Evolutionary conservation across 2,113 vertebrate species (phyloP), one percentile per base, ranked within the genome.

Genomic region (Mobula hypostoma): DNA sequence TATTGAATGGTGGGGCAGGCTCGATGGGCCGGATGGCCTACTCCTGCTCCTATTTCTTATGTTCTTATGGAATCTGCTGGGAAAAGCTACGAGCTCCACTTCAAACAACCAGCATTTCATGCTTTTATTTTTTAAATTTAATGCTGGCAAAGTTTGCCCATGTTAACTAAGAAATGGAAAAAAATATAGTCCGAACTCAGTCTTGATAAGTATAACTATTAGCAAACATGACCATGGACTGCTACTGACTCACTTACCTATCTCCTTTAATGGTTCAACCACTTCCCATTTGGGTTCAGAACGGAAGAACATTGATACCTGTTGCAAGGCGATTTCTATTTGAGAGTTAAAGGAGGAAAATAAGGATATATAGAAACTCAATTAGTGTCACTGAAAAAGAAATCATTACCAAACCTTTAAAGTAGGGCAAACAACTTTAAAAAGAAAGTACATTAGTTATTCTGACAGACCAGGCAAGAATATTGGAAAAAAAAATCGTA

Each of bases 271-370:
- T 0, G 99, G 99, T 95, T 99, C 99, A 94, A 98, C 96, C 24
- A 99, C 98, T 94, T 99, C 99, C 98, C 98, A 99, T 96, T 98
- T 98, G 5, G 97, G 98, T 94, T 99, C 98, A 0, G 98, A 99
- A 95, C 99, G 97, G 97, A 99, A 99, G 97, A 98, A 99, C 99
- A 99, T 99, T 95, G 99, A 99, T 94, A 99, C 99, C 80, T 99
- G 99, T 96, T 99, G 99, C 96, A 99, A 97, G 95, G 99, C 98
- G 95, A 99, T 98, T 96, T 99, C 99, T 99, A 96, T 9, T 95
- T 95, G 94, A 48, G 78, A 96, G 21, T n/a, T 85, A 32, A 70
- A 83, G 11, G 56, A 24, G 90, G 94, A 32, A 94, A 83, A 66
- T 77, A 27, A n/a, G 29, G 82, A 24, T 40, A 77, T 15, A 27